Evolutionary conservation across 2,888 invertebrate species (phyloP), one percentile per base, ranked within the genome.

Genomic region (Lamproptera curius): DNA sequence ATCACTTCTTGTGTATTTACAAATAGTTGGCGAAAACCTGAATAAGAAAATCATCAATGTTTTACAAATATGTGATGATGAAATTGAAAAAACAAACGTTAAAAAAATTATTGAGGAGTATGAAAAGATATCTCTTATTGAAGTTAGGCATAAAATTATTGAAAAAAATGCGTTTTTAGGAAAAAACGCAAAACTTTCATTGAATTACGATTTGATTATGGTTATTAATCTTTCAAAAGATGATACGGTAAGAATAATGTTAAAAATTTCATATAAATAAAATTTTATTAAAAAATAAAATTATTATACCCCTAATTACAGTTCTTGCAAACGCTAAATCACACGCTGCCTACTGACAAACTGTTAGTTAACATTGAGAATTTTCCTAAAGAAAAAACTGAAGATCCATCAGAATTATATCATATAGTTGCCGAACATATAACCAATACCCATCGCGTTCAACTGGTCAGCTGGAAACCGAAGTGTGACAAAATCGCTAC

Each of bases 1-100:
- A 3, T 55, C 59, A 1, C 11, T 67, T 2, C 52, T 58, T 42
- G 41, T 59, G 1, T 62, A 53, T 37, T 20, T 67, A 15, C 72
- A 72, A 68, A 63, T 67, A 10, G 58, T 68, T 6, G 56, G 59
- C 23, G 69, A 71, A 53, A 70, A 70, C 50, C 36, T 65, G 1
- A 62, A 59, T 28, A 66, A 61, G 45, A 50, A 54, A 1, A 23
- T 44, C 0, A 53, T 67, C 2, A 62, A 61, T 20, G 51, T 69
- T 1, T 16, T 62, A 1, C 62, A 69, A 49, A 39, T 67, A 13
- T 14, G 45, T 16, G 55, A 58, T 20, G 42, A 53, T 6, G 23
- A 52, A 3, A 42, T 51, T 9, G 50, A 44, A 5, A n/a, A 15
- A 1, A 50, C 15, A 28, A 16, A 58, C 11, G 57, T 57, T 2